A percentile compares a stretch with the other conserved stretches of the same genome.
Conservation (phyloP, 1,140 invertebrate species). For the Pseudoatta argentina region DNA sequence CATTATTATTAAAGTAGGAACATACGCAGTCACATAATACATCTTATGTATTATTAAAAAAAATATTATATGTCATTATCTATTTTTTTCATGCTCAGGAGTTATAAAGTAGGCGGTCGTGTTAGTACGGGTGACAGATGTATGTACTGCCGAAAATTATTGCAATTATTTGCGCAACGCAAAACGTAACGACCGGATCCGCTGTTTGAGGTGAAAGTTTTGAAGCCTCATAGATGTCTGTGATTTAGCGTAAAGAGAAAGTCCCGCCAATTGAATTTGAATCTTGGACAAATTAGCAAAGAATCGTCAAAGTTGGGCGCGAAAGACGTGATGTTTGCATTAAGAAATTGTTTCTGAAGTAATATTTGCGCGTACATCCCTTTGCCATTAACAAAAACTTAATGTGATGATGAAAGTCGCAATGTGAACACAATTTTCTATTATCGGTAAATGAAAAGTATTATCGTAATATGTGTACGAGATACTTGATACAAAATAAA, state of each 20-base stretch:
- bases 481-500: neutral
- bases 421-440: neutral
- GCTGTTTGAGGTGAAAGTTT: conserved; percentile 56
- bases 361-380: neutral
- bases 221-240: neutral
- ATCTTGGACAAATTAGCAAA: conserved; percentile 18
- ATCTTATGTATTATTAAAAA: neutral
- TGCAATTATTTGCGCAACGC: conserved; percentile 33
- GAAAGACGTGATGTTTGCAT: neutral
- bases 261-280: conserved; percentile 24
- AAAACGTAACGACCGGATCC: conserved; percentile 2
- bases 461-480: neutral
- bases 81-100: neutral
- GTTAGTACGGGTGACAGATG: neutral
- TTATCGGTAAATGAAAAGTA: neutral
- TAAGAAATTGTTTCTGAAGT: neutral
- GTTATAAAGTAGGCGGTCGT: neutral
- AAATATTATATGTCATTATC: neutral
- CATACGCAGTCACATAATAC: neutral
- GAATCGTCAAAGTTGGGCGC: neutral
- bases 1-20: neutral
- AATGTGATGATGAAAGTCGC: conserved; percentile 1
- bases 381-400: neutral
- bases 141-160: neutral
- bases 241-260: conserved; percentile 44